Evolutionary conservation across 2,888 invertebrate genomes (phyloP).

Genomic region (Drosophila mimetica): DNA sequence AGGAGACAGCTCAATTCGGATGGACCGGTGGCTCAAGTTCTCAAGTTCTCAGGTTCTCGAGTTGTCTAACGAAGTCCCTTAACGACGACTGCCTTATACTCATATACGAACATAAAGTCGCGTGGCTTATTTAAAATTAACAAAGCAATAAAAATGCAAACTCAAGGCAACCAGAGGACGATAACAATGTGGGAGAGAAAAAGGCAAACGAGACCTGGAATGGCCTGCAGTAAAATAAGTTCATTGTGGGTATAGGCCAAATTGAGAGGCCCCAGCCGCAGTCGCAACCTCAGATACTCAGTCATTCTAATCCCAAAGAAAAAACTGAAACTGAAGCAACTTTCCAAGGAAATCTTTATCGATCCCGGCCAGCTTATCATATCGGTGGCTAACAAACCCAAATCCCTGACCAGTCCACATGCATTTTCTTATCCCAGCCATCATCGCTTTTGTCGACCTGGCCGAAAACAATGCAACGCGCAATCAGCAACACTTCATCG

Average conservation of each 20-base stretch:
- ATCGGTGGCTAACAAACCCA: conserved; percentile 51
- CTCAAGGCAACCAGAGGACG: conserved; percentile 37
- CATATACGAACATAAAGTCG: conserved; percentile 55
- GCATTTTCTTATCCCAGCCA: conserved; percentile 64
- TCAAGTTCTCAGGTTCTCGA: conserved; percentile 1
- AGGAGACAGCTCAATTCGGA: conserved; percentile 53
- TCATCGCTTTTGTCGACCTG: conserved; percentile 48
- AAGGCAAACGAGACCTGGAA: conserved; percentile 6
- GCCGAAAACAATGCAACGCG: conserved; percentile 81
- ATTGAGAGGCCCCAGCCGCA: conserved; percentile 5
- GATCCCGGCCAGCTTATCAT: conserved; percentile 51
- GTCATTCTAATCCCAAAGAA: conserved; percentile 10
- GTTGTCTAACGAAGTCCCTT: conserved; percentile 23
- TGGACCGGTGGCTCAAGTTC: conserved; percentile 7
- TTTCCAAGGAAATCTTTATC: conserved; percentile 55
- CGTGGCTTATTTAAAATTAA: conserved; percentile 73
- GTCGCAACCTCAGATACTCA: conserved; percentile 9
- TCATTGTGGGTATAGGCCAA: conserved; percentile 25
- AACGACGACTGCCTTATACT: conserved; percentile 13
- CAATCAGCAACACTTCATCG: conserved; percentile 83
- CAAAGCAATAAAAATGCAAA: conserved; percentile 72
- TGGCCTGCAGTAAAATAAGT: conserved; percentile 39
- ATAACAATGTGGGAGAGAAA: conserved; percentile 46
- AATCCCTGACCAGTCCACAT: conserved; percentile 55
- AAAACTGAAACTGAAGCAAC: conserved; percentile 20